Conservation (phyloP, 2,888 invertebrate species). For the Desoria tigrina region DNA sequence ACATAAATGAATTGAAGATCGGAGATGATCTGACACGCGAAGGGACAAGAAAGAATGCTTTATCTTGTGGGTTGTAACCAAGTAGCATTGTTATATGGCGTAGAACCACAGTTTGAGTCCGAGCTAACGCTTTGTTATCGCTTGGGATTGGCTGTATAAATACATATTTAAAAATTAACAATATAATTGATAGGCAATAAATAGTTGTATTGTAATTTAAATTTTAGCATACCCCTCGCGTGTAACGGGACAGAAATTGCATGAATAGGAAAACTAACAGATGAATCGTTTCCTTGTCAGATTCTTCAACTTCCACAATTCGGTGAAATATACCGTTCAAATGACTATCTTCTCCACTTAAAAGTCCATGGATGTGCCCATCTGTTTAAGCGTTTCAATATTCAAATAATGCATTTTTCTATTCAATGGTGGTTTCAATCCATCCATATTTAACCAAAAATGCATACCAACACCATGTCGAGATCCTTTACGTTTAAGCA, state of each 20-base stretch:
- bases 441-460: not conserved
- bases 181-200: not conserved
- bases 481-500: constrained; percentile 87
- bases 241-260: constrained; percentile 81
- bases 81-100: constrained; percentile 87
- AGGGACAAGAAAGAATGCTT: constrained; percentile 87
- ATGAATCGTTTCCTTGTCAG: constrained; percentile 93
- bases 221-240: constrained; percentile 41
- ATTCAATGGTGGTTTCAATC: not conserved
- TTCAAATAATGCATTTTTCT: constrained; percentile 7
- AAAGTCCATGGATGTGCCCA: constrained; percentile 80
- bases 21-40: constrained; percentile 83
- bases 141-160: constrained; percentile 71
- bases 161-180: constrained; percentile 9
- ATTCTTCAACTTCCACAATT: constrained; percentile 89
- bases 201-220: too few relatives aligned
- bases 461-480: constrained; percentile 81
- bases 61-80: constrained; percentile 89
- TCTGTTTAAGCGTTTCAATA: constrained; percentile 63
- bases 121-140: constrained; percentile 78
- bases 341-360: constrained; percentile 78
- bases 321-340: constrained; percentile 77
- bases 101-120: constrained; percentile 82
- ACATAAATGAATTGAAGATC: constrained; percentile 92
- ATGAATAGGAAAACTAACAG: constrained; percentile 91